Conservation (phyloP, 2,888 invertebrate species). For the Epinotia demarniana region DNA sequence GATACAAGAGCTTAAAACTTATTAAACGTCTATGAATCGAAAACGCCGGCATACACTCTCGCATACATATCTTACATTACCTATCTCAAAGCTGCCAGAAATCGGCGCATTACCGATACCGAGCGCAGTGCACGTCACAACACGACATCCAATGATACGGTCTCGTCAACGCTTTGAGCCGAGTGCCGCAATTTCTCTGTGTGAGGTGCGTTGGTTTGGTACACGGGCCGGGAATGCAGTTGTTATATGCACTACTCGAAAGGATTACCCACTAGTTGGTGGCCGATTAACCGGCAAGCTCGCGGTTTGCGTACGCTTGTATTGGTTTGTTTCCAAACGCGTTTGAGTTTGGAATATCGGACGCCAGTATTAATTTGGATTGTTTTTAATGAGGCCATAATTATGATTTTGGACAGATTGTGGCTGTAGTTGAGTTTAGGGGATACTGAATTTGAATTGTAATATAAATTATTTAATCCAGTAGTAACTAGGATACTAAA, state of each 20-base stretch:
- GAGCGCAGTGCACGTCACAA: constrained; percentile 49
- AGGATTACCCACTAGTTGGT: constrained; percentile 78
- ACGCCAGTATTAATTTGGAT: constrained; percentile 61
- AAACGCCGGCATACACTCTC: not conserved
- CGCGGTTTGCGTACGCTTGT: constrained; percentile 69
- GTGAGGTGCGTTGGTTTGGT: constrained; percentile 57
- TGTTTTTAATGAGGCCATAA: constrained; percentile 27
- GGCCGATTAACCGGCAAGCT: constrained; percentile 75
- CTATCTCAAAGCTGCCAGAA: constrained; percentile 1
- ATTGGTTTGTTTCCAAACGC: constrained; percentile 71
- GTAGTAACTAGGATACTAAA: not conserved
- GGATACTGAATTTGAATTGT: not conserved
- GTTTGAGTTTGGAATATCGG: constrained; percentile 64
- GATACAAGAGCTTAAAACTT: not conserved
- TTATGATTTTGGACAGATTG: not conserved
- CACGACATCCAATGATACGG: constrained; percentile 72
- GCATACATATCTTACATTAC: not conserved
- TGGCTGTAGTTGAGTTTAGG: not conserved
- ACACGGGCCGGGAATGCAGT: constrained; percentile 67
- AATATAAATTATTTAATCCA: not conserved
- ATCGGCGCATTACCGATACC: constrained; percentile 33
- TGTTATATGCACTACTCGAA: constrained; percentile 79
- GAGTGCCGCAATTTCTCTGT: constrained; percentile 74
- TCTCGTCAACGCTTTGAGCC: constrained; percentile 75
- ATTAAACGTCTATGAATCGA: not conserved